Evolutionary conservation across 23 tunicate genomes (phyloP).

Genomic region (Trididemnum miniatum): DNA sequence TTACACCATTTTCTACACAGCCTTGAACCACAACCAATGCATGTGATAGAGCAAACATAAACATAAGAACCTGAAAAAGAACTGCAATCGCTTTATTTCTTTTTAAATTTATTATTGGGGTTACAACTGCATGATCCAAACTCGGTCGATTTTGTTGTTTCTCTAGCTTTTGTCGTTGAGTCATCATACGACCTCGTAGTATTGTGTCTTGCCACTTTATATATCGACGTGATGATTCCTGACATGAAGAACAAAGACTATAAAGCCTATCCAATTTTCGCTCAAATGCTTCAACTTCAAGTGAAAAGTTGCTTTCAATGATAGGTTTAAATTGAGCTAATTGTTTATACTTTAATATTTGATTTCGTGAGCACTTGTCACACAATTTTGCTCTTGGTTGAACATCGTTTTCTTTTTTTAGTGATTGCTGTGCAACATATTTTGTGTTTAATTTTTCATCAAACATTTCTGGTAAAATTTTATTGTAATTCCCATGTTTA

Average conservation of each 20-base stretch:
- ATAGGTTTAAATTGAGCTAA: conserved; percentile 52
- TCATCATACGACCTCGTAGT: conserved; percentile 37
- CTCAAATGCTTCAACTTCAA: conserved; percentile 30
- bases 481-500: conserved; percentile 57
- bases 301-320: conserved; percentile 33
- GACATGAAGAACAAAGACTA: conserved; percentile 35
- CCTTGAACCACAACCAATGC: no score
- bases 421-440: background rate
- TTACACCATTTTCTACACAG: no score
- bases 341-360: conserved; percentile 45
- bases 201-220: conserved; percentile 55
- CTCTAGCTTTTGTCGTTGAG: background rate
- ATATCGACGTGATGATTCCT: conserved; percentile 19
- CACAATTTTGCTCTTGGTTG: conserved; percentile 40
- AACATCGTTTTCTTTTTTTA: background rate
- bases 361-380: conserved; percentile 44
- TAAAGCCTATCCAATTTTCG: conserved; percentile 41
- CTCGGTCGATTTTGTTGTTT: no score
- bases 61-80: background rate
- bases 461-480: conserved; percentile 43
- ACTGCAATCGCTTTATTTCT: background rate
- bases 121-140: no score
- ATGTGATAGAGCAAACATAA: background rate
- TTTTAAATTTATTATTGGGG: no score
- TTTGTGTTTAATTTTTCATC: conserved; percentile 34